phyloP scores from a whole-genome alignment of 2,888 invertebrate species.

The Cenopis cana region DNA sequence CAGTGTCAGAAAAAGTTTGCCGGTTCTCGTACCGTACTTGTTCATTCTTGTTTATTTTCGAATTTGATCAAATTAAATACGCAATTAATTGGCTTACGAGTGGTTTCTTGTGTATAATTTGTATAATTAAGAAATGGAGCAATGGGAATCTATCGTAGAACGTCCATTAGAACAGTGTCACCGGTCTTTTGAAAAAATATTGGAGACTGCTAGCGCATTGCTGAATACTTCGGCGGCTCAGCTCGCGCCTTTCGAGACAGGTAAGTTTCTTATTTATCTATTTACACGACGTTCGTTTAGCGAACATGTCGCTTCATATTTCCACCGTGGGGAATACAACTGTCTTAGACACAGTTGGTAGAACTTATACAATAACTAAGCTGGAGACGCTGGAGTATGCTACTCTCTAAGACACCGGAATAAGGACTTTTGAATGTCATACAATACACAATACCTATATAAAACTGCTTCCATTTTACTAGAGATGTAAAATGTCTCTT shows the following conservation, averaged over 20 bases:
- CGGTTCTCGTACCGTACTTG: background rate
- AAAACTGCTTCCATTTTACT: too few relatives aligned
- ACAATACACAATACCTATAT: too few relatives aligned
- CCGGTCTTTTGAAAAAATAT: conserved; percentile 54
- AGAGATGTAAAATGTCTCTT: too few relatives aligned
- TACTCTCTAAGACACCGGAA: too few relatives aligned
- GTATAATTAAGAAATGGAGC: conserved; percentile 51
- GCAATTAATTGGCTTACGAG: background rate
- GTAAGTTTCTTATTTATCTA: conserved; percentile 49
- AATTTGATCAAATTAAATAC: too few relatives aligned
- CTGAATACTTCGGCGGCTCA: conserved; percentile 54
- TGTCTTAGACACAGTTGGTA: too few relatives aligned
- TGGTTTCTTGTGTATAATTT: background rate
- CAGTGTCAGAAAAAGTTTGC: background rate
- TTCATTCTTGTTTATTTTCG: background rate
- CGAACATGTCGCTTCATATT: too few relatives aligned
- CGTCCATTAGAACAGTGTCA: conserved; percentile 47
- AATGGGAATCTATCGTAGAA: conserved; percentile 54
- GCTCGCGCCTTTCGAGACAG: conserved; percentile 66
- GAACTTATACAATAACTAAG: too few relatives aligned
- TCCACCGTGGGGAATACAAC: too few relatives aligned
- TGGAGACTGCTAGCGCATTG: conserved; percentile 56
- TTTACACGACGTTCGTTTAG: too few relatives aligned
- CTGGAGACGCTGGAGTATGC: too few relatives aligned
- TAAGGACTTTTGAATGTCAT: too few relatives aligned